A percentile compares a stretch with the other conserved stretches of the same genome.
Evolutionary conservation across 2,797 vertebrate genomes (phyloP).

Genomic region (Mallotus villosus): DNA sequence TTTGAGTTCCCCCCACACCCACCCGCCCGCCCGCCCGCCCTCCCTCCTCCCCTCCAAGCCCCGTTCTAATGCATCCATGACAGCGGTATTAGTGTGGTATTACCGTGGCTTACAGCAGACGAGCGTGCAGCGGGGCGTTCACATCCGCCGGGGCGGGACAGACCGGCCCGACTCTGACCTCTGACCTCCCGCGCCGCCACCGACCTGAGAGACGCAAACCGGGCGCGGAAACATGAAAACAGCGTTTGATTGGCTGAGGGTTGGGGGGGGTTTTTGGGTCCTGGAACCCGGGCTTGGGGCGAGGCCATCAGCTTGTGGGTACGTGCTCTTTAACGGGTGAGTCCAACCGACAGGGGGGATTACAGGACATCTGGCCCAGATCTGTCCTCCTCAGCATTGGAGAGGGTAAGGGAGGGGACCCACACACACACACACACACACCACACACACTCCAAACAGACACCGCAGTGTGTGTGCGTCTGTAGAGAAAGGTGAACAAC

Average conservation of each 20-base stretch:
- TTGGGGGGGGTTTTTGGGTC: no score
- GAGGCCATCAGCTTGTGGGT: slow-evolving; percentile 35
- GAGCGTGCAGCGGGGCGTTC: not conserved
- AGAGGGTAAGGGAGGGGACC: slow-evolving; percentile 38
- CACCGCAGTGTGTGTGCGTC: not conserved
- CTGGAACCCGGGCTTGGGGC: slow-evolving; percentile 2
- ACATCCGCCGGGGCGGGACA: slow-evolving; percentile 3
- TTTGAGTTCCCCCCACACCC: slow-evolving; percentile 5
- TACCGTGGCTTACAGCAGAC: slow-evolving; percentile 17
- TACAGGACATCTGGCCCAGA: slow-evolving; percentile 64
- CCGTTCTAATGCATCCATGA: slow-evolving; percentile 19
- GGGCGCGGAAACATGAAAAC: slow-evolving; percentile 32
- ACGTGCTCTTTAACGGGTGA: slow-evolving; percentile 24
- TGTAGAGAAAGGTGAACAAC: not conserved
- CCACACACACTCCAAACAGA: not conserved
- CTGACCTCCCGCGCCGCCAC: slow-evolving; percentile 19
- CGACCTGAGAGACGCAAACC: no score
- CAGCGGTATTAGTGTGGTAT: slow-evolving; percentile 11
- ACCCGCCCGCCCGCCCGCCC: no score
- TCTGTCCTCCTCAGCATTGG: slow-evolving; percentile 44
- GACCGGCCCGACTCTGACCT: no score
- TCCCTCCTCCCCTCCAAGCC: no score
- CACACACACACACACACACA: no score
- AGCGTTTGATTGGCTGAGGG: no score
- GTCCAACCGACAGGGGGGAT: slow-evolving; percentile 8